Conservation (phyloP, 92 coral and sea anemone genomes). For the Umimayanthus kanabou region DNA sequence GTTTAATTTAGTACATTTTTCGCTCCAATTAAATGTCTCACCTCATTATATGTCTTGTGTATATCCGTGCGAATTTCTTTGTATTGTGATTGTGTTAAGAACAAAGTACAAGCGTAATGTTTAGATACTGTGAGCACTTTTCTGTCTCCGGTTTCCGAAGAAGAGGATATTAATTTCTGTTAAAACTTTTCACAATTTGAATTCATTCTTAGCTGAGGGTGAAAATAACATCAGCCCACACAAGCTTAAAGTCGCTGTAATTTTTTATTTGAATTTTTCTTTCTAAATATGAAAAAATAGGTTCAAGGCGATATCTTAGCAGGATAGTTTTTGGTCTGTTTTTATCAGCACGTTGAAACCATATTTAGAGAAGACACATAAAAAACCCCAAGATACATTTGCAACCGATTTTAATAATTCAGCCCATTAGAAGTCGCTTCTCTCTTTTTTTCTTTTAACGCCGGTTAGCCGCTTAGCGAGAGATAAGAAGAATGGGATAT, state of each 20-base stretch:
- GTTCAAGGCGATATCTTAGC: background rate
- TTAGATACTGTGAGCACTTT: background rate
- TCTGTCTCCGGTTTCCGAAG: constrained; percentile 26
- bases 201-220: background rate
- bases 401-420: background rate
- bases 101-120: background rate
- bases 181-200: background rate
- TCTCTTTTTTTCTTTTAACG: background rate
- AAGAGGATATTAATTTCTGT: constrained; percentile 10
- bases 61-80: background rate
- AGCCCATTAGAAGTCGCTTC: too few relatives aligned
- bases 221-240: background rate
- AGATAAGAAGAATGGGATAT: background rate
- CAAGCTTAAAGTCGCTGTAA: background rate
- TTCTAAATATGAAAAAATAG: too few relatives aligned
- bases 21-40: background rate
- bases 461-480: background rate
- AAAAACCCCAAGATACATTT: too few relatives aligned
- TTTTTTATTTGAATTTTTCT: too few relatives aligned
- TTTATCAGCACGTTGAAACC: background rate
- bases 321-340: background rate
- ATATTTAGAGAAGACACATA: background rate
- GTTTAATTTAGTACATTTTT: background rate
- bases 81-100: background rate
- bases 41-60: background rate